A percentile compares a stretch with the other conserved stretches of the same genome.
phyloP scores from a whole-genome alignment of 37 sponge, comb jelly and placozoan species.

The Aphrocallistes beatrix region DNA sequence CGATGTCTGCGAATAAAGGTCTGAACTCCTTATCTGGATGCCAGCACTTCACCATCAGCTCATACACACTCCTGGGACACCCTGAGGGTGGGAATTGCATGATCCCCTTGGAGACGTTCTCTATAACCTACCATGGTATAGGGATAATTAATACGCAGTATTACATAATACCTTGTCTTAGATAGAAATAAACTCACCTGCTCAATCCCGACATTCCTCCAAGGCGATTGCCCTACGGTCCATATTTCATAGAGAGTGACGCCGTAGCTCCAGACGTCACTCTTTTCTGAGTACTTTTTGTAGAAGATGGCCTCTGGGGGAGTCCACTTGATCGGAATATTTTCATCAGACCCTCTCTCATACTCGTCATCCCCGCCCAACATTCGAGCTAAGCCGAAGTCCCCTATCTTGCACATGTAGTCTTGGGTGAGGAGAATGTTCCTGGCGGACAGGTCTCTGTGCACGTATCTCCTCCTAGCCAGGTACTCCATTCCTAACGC shows the following conservation, averaged over 20 bases:
- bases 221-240: neutral
- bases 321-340: neutral
- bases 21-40: slow-evolving; percentile 7
- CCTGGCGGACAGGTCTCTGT: slow-evolving; percentile 10
- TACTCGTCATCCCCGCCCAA: neutral
- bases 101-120: neutral
- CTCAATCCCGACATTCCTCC: neutral
- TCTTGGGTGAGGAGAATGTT: slow-evolving; percentile 8
- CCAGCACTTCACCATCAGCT: slow-evolving; percentile 6
- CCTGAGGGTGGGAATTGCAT: neutral
- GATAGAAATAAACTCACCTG: neutral
- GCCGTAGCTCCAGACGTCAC: slow-evolving; percentile 1
- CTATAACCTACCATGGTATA: neutral
- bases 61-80: neutral
- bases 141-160: neutral
- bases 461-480: neutral
- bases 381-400: neutral
- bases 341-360: neutral
- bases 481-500: neutral
- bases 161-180: too few species aligned
- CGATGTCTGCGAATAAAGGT: neutral
- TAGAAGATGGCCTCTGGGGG: slow-evolving; percentile 17
- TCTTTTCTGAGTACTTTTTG: slow-evolving; percentile 1
- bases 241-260: neutral
- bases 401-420: neutral